Evolutionary conservation across 2,113 vertebrate genomes (phyloP).

Genomic region (Phyllostomus discolor): DNA sequence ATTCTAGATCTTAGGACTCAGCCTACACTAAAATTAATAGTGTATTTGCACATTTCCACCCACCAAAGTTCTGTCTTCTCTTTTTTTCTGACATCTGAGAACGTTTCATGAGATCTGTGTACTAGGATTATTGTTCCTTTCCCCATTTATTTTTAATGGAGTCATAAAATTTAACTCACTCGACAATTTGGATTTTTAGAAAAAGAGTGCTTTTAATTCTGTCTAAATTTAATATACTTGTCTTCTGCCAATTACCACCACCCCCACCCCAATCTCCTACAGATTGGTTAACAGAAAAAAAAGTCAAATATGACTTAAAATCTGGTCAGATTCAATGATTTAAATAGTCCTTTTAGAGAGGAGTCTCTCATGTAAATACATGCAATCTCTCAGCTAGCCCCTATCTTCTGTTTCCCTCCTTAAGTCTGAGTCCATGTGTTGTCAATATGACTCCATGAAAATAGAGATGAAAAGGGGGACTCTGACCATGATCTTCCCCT

Average conservation of each 20-base stretch:
- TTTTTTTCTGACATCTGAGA: slow-evolving; percentile 67
- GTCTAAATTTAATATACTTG: slow-evolving; percentile 54
- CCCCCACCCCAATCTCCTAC: background rate
- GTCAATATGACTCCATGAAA: background rate
- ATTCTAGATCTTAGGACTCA: slow-evolving; percentile 70
- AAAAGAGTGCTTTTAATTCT: slow-evolving; percentile 42
- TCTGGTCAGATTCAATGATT: background rate
- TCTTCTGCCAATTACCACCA: slow-evolving; percentile 3
- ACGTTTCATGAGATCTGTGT: slow-evolving; percentile 60
- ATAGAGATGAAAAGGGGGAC: background rate
- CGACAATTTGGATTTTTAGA: slow-evolving; percentile 27
- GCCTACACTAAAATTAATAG: slow-evolving; percentile 74
- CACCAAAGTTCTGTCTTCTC: slow-evolving; percentile 72
- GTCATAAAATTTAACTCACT: slow-evolving; percentile 59
- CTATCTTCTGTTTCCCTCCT: background rate
- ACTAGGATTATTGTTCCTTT: slow-evolving; percentile 55
- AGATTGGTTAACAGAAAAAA: slow-evolving; percentile 34
- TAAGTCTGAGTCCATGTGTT: background rate
- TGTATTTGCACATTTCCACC: slow-evolving; percentile 73
- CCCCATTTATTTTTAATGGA: slow-evolving; percentile 62
- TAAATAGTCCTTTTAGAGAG: slow-evolving; percentile 16
- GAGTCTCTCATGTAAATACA: background rate
- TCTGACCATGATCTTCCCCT: background rate
- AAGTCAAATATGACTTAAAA: slow-evolving; percentile 13
- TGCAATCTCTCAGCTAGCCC: background rate